Evolutionary conservation across 2,888 invertebrate genomes (phyloP).

Genomic region (Punctoribates punctum): DNA sequence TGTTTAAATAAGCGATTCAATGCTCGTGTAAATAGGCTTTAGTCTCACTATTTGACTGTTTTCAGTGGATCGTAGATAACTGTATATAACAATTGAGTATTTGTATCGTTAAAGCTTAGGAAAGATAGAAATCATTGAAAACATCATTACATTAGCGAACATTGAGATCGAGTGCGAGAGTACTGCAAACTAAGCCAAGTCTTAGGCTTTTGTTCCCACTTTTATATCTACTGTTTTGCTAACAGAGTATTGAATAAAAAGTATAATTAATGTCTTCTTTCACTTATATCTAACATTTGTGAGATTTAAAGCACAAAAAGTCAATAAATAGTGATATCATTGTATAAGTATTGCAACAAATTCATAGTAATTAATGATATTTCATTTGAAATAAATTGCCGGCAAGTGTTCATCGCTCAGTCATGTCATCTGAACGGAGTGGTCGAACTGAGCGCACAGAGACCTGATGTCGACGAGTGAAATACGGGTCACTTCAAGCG

Average conservation of each 20-base stretch:
- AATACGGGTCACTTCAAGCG: constrained; percentile 35
- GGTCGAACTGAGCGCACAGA: background rate
- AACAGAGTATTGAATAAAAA: background rate
- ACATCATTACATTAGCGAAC: too few relatives aligned
- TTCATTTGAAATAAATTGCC: constrained; percentile 32
- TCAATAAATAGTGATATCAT: constrained; percentile 24
- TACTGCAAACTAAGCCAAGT: background rate
- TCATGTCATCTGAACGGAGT: constrained; percentile 28
- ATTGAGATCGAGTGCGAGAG: too few relatives aligned
- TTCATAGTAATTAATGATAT: constrained; percentile 35
- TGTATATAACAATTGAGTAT: background rate
- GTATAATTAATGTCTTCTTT: constrained; percentile 30
- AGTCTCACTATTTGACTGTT: constrained; percentile 8
- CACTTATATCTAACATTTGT: background rate
- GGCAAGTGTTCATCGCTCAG: constrained; percentile 24
- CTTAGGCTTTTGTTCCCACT: background rate
- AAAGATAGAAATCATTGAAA: background rate
- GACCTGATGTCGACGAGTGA: constrained; percentile 35
- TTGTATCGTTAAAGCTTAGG: constrained; percentile 18
- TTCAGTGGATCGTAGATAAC: background rate
- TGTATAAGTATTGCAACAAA: background rate
- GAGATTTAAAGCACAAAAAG: constrained; percentile 30
- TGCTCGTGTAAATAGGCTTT: constrained; percentile 36
- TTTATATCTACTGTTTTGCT: background rate
- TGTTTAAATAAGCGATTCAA: constrained; percentile 38